Conservation (phyloP, 1,140 invertebrate species). For the Zaprionus camerounensis region DNA sequence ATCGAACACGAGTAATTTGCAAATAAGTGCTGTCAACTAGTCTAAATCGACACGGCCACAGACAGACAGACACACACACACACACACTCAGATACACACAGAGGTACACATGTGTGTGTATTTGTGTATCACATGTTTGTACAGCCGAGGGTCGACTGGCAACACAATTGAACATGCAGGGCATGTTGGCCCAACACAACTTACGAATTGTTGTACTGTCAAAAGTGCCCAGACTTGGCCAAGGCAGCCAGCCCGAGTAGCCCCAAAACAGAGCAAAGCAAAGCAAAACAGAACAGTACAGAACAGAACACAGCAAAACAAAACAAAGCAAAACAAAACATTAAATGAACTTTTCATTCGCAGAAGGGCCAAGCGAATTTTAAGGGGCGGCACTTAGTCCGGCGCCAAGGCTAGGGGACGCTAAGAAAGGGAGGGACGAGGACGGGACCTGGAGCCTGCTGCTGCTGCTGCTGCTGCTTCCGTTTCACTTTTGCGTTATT, state of each 20-base stretch:
- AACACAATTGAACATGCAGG: conserved; percentile 62
- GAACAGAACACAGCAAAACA: not conserved
- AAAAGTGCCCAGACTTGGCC: conserved; percentile 41
- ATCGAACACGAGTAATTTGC: conserved; percentile 66
- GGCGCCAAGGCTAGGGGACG: not conserved
- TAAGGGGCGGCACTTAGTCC: conserved; percentile 9
- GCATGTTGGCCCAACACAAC: conserved; percentile 42
- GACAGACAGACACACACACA: conserved; percentile 28
- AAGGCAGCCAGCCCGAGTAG: conserved; percentile 9
- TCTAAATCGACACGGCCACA: conserved; percentile 51
- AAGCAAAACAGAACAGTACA: not conserved
- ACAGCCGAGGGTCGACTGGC: conserved; percentile 14
- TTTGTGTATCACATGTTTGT: conserved; percentile 25
- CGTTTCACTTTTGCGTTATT: conserved; percentile 43
- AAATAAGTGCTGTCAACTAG: conserved; percentile 69
- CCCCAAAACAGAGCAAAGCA: conserved; percentile 3
- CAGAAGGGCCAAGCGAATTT: conserved; percentile 20
- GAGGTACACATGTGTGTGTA: not conserved
- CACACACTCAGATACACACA: not conserved
- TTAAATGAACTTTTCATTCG: conserved; percentile 51
- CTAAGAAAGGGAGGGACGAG: not conserved
- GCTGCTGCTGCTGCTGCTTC: conserved; percentile 7
- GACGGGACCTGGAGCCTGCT: conserved; percentile 1
- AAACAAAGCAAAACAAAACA: conserved; percentile 45
- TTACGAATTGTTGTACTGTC: conserved; percentile 61